Conservation (phyloP, 2,113 vertebrate genomes). For the Myanophis thanlyinensis region DNA sequence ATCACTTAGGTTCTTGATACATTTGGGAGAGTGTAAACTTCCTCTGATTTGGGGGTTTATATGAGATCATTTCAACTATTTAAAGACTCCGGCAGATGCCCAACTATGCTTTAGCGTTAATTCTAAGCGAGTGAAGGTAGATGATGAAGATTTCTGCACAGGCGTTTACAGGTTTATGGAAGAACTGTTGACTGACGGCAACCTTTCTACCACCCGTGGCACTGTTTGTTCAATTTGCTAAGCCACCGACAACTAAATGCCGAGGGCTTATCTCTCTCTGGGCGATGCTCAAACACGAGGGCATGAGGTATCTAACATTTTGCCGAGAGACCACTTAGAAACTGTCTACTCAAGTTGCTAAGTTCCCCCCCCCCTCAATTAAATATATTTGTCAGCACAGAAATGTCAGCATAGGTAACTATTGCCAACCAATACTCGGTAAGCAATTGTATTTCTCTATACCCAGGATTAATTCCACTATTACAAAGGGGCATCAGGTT, state of each 20-base stretch:
- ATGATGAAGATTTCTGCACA: neutral
- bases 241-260: neutral
- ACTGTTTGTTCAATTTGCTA: neutral
- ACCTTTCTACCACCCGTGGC: neutral
- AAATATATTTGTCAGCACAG: slow-evolving; percentile 4
- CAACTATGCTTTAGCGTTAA: neutral
- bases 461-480: neutral
- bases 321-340: neutral
- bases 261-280: slow-evolving; percentile 15
- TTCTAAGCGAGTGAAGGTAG: neutral
- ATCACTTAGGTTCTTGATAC: neutral
- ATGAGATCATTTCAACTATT: neutral
- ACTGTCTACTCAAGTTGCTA: neutral
- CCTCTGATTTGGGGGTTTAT: neutral
- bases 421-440: neutral
- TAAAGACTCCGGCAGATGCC: neutral
- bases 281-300: neutral
- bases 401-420: neutral
- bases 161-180: no score
- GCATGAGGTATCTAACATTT: slow-evolving; percentile 9
- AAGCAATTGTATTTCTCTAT: neutral
- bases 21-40: no score
- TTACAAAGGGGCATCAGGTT: neutral
- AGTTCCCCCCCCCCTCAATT: neutral
- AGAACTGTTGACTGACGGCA: neutral